Conservation (phyloP, 2,113 vertebrate genomes). For the Barbus barbus region DNA sequence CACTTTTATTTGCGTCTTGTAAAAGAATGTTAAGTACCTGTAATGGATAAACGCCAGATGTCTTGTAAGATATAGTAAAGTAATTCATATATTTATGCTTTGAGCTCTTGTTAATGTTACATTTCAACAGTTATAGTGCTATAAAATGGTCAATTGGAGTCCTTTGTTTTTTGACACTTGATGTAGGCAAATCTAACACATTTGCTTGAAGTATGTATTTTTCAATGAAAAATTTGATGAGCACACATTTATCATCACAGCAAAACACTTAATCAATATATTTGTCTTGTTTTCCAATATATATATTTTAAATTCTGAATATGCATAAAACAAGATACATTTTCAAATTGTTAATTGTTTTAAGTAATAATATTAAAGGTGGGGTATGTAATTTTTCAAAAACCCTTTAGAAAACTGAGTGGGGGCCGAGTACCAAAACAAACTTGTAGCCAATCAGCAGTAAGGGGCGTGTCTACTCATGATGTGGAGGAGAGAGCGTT, state of each 20-base stretch:
- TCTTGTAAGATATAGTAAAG: neutral
- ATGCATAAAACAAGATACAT: too few relatives aligned
- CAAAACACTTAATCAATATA: neutral
- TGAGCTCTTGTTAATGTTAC: conserved; percentile 13
- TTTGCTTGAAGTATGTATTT: neutral
- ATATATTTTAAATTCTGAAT: too few relatives aligned
- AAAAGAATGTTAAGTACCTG: conserved; percentile 10
- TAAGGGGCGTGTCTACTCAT: too few relatives aligned
- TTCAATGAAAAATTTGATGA: neutral
- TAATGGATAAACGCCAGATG: conserved; percentile 6
- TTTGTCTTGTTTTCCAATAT: neutral
- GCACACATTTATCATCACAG: neutral
- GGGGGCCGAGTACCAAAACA: too few relatives aligned
- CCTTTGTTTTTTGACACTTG: neutral
- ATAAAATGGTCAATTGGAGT: neutral
- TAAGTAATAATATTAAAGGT: too few relatives aligned
- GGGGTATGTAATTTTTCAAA: too few relatives aligned
- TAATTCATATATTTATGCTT: neutral
- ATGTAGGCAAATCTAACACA: neutral
- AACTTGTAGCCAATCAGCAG: too few relatives aligned
- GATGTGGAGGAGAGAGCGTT: too few relatives aligned
- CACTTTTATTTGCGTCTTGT: conserved; percentile 16
- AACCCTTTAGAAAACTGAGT: too few relatives aligned
- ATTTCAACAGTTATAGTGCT: neutral
- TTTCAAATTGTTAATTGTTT: too few relatives aligned